Evolutionary conservation across 2,797 vertebrate genomes (phyloP), one percentile per base, ranked within the genome.

Genomic region (Gila robusta): DNA sequence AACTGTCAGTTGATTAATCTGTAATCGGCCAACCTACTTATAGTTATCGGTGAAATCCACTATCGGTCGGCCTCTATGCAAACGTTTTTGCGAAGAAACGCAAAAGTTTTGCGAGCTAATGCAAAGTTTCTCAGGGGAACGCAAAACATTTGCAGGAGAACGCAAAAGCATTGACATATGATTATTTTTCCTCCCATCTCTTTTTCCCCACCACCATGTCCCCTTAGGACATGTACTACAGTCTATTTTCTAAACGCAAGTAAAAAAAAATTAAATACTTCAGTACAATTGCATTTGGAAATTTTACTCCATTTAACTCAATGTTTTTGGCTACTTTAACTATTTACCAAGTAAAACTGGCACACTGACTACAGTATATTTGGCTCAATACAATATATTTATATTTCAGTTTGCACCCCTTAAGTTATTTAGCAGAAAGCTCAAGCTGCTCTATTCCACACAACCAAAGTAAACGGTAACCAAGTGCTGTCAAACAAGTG

Each of bases 401-500:
- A 4, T 35, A 35, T 35, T 35, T 35, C 35, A 32, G 32, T 35
- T 5, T 35, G 35, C 35, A 35, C 35, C 35, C 35, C 35, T 35
- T 35, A 35, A 35, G 35, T 35, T 35, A 35, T 35, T 35, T 9
- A 26, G 5, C 49, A 54, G 28, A 54, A 54, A 8, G 19, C 73
- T 54, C 73, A 10, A 26, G 6, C 0, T 78, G 12, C 54, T 39
- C 35, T 59, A 39, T 39, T 26, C 12, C 35, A 62, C 14, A 77
- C 1, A 78, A 39, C 3, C 52, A 26, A 59, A 59, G 35, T 2
- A 59, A 23, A 26, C 35, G 0, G 9, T 52, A 37, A 81, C 32
- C 26, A 52, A 81, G 62, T 12, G 11, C 44, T 37, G 44, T 81
- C 19, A 52, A 79, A 41, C 59, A 80, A 80, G 41, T 67, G 26